These are phyloP conservation scores for Verasper variegatus DNA, from an alignment of 2,113 vertebrate genomes.

Conservation along the genomic window DNA sequence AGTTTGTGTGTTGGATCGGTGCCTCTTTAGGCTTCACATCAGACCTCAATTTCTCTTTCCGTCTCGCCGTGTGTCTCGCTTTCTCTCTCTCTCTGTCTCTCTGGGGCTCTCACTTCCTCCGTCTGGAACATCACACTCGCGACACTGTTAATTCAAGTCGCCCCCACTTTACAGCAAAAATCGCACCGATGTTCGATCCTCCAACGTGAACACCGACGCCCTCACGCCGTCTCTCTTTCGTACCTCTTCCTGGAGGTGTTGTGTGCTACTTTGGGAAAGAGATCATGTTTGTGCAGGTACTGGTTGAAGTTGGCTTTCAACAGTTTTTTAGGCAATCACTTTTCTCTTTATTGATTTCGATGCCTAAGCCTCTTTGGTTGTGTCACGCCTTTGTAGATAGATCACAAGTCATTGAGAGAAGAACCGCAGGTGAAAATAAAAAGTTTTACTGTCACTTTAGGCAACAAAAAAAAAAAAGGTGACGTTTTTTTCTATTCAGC, in stretches of 20 bases:
- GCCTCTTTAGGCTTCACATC: conserved; percentile 68
- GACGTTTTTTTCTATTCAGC: conserved; percentile 82
- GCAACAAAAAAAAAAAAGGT: conserved; percentile 61
- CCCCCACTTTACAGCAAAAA: conserved; percentile 38
- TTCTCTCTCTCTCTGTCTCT: conserved; percentile 31
- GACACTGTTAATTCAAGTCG: conserved; percentile 18
- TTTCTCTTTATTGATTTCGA: conserved; percentile 82
- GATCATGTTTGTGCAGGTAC: conserved; percentile 57
- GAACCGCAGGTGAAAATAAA: conserved; percentile 65
- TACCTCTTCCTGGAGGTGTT: conserved; percentile 49
- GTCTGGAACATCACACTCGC: conserved; percentile 32
- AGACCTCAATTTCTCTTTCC: conserved; percentile 62
- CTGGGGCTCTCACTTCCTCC: conserved; percentile 30
- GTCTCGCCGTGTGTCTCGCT: conserved; percentile 26
- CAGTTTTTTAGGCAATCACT: conserved; percentile 79
- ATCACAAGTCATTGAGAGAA: conserved; percentile 52
- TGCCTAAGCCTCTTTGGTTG: conserved; percentile 76
- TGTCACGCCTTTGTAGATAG: conserved; percentile 78
- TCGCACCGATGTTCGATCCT: conserved; percentile 26
- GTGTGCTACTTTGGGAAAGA: conserved; percentile 53
- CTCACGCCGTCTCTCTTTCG: conserved; percentile 25
- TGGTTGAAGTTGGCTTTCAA: conserved; percentile 56
- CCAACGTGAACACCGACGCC: conserved; percentile 5
- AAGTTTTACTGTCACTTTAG: conserved; percentile 71
- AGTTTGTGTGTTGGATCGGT: conserved; percentile 50